These are phyloP conservation scores for Dipodomys stephensi DNA, from an alignment of 2,113 vertebrate genomes.

Conservation along the genomic window DNA sequence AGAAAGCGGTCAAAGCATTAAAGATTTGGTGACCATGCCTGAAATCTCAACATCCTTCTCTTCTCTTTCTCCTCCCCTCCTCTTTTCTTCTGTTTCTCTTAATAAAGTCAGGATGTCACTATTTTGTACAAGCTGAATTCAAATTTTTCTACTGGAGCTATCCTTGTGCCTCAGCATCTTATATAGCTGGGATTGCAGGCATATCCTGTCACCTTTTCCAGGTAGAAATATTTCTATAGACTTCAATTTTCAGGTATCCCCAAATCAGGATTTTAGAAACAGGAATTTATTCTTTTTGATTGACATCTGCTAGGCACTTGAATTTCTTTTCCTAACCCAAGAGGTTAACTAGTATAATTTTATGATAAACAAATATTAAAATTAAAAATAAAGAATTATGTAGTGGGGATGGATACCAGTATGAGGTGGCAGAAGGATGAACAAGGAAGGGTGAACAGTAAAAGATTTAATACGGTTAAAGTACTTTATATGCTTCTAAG, in stretches of 20 bases:
- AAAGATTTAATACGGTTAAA: too few species aligned
- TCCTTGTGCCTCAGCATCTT: background rate
- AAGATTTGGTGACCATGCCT: background rate
- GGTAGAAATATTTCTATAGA: constrained; percentile 17
- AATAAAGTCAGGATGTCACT: background rate
- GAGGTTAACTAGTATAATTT: constrained; percentile 46
- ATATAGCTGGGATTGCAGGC: too few species aligned
- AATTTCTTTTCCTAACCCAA: constrained; percentile 43
- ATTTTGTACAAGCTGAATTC: background rate
- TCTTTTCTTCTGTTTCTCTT: background rate
- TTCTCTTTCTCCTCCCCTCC: too few species aligned
- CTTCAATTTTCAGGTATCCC: constrained; percentile 36
- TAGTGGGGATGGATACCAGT: too few species aligned
- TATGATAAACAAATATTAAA: constrained; percentile 59
- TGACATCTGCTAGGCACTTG: constrained; percentile 33
- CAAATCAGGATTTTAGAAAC: constrained; percentile 35
- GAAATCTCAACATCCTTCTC: too few species aligned
- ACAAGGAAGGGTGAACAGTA: too few species aligned
- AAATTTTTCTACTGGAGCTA: background rate
- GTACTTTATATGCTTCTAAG: too few species aligned
- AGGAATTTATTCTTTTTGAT: constrained; percentile 41
- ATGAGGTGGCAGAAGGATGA: too few species aligned
- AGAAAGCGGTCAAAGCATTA: constrained; percentile 25
- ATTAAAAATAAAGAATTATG: constrained; percentile 32
- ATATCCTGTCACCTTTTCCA: too few species aligned